phyloP scores from a whole-genome alignment of 2,888 invertebrate genomes.

The Gonocerus acuteangulatus region DNA sequence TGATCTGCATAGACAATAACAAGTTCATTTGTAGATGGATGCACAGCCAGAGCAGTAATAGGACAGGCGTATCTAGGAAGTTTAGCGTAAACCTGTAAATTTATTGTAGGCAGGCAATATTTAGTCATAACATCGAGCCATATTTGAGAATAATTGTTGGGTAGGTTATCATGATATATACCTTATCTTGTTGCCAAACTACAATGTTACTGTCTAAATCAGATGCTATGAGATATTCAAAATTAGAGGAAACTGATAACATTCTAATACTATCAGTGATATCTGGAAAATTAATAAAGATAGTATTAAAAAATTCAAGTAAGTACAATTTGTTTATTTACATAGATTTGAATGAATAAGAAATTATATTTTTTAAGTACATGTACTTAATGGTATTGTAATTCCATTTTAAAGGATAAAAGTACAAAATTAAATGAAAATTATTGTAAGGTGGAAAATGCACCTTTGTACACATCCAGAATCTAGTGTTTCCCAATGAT shows the following conservation, averaged over 20 bases:
- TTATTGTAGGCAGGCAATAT: constrained; percentile 15
- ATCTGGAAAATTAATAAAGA: constrained; percentile 44
- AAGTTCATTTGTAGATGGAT: constrained; percentile 52
- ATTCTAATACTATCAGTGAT: constrained; percentile 52
- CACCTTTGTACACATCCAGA: too few relatives aligned
- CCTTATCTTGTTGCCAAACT: constrained; percentile 51
- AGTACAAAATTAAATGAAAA: too few relatives aligned
- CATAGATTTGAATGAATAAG: too few relatives aligned
- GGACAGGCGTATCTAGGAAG: constrained; percentile 63
- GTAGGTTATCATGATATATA: constrained; percentile 37
- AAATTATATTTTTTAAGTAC: too few relatives aligned
- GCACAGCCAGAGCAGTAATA: constrained; percentile 64
- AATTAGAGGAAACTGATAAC: constrained; percentile 49
- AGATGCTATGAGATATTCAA: constrained; percentile 58
- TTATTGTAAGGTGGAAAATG: too few relatives aligned
- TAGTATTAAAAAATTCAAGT: constrained; percentile 34
- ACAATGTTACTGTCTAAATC: constrained; percentile 59
- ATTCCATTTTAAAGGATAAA: too few relatives aligned
- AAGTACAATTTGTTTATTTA: too few relatives aligned
- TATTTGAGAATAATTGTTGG: not conserved
- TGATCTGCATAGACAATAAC: constrained; percentile 72
- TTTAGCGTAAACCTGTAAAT: constrained; percentile 48
- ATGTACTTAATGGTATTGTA: too few relatives aligned
- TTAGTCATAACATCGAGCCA: not conserved
- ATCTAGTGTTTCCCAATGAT: too few relatives aligned